Evolutionary conservation across 2,113 vertebrate species (phyloP), one percentile per base, ranked within the genome.

Genomic region (Myrmecobius fasciatus): DNA sequence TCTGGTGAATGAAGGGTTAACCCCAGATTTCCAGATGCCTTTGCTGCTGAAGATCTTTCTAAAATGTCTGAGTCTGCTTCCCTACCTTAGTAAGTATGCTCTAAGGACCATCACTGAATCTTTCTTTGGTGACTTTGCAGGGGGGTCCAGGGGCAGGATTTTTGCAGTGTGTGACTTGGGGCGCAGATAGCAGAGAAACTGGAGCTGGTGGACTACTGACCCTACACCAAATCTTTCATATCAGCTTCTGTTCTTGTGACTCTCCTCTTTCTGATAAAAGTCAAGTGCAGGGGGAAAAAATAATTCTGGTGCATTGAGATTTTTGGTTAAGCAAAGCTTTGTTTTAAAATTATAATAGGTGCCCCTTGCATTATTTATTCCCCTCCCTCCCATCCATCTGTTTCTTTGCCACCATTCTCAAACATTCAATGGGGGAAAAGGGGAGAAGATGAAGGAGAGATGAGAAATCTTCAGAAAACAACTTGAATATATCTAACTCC

Each of bases 261-360:
- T 89, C 90, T 94, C 90, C 10, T 54, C 51, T 92, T 92, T 92
- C 90, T 94, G 8, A 53, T 47, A 91, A 91, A 93, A 95, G 54
- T 49, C 26, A 24, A 52, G 51, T 52, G 53, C 4, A 47, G 31
- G 48, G 91, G 91, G 90, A 75, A 83, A 91, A 91, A 47, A 2
- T 6, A 94, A 83, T 24, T 93, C 25, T 53, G 51, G 6, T 53
- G 88, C 92, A 92, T 89, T 89, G 88, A 67, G 48, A 89, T 89
- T 91, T 92, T n/a, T 75, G 89, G 24, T 92, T 60, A 89, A 93
- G 46, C 54, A 60, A 91, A 52, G 28, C 26, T 26, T 28, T 56
- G 28, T 60, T 60, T n/a, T 75, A 20, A 4, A 75, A 83, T 36
- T 75, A 2, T 43, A 83, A 83, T 43, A 43, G 67, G 20, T 24